Conservation (phyloP, 2,113 vertebrate genomes). For the Sceloporus undulatus region DNA sequence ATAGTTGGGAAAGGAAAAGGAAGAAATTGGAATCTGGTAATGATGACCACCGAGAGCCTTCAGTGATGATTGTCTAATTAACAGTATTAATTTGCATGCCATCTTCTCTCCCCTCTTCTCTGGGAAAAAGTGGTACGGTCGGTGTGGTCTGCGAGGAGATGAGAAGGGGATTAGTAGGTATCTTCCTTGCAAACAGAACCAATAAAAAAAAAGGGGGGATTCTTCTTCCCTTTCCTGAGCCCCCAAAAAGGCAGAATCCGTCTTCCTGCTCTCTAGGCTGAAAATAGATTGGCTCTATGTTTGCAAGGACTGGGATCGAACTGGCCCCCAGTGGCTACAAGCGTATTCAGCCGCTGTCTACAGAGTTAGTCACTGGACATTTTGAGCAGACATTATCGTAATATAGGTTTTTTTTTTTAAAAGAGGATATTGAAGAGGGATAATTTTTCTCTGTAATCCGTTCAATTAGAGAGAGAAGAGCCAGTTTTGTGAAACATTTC, state of each 20-base stretch:
- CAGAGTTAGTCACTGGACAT: too few relatives aligned
- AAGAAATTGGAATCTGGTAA: too few relatives aligned
- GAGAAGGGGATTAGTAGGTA: not conserved
- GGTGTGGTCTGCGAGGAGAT: not conserved
- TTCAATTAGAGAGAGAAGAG: not conserved
- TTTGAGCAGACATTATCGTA: not conserved
- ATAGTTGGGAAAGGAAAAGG: not conserved
- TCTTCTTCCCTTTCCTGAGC: not conserved
- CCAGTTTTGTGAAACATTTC: too few relatives aligned
- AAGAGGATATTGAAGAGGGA: too few relatives aligned
- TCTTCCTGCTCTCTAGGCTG: not conserved
- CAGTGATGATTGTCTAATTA: not conserved
- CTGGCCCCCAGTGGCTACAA: not conserved
- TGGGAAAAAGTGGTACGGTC: not conserved
- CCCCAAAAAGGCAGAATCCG: not conserved
- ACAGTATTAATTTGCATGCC: not conserved
- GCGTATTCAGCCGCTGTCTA: not conserved
- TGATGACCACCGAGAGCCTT: not conserved
- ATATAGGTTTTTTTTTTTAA: not conserved
- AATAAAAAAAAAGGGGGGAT: not conserved
- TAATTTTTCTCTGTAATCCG: not conserved
- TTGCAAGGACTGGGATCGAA: too few relatives aligned
- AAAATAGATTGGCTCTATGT: too few relatives aligned
- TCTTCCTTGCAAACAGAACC: not conserved
- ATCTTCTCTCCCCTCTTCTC: not conserved